phyloP scores from a whole-genome alignment of 64 coral and sea anemone genomes.

The Montipora cactus region DNA sequence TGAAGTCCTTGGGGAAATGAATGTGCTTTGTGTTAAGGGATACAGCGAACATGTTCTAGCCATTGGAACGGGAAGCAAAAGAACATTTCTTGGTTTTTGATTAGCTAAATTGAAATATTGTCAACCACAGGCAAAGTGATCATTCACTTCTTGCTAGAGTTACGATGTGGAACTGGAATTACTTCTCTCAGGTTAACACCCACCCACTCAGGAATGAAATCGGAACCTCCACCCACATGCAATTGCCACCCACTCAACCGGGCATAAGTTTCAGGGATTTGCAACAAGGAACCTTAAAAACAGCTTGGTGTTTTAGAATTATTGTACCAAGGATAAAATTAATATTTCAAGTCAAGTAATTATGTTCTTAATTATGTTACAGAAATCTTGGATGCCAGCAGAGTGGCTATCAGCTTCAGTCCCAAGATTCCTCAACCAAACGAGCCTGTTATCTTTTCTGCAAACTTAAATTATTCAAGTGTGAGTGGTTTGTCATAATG shows the following conservation, averaged over 20 bases:
- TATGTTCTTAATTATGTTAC: not conserved
- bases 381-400: not conserved
- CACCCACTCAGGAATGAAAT: not conserved
- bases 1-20: too few relatives aligned
- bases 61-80: too few relatives aligned
- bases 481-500: not conserved
- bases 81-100: too few relatives aligned
- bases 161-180: not conserved
- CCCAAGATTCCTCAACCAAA: not conserved
- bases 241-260: too few relatives aligned
- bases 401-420: not conserved
- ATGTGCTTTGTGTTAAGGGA: too few relatives aligned
- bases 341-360: not conserved
- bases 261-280: too few relatives aligned
- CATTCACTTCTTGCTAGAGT: too few relatives aligned
- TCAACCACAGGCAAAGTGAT: too few relatives aligned
- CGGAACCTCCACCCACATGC: not conserved
- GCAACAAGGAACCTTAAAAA: too few relatives aligned
- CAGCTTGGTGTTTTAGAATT: not conserved
- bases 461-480: slow-evolving; percentile 25
- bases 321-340: not conserved
- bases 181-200: not conserved
- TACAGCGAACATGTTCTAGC: too few relatives aligned
- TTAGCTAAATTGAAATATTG: too few relatives aligned
- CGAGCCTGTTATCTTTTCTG: not conserved